Base-by-base conservation (phyloP, 2,888 invertebrate species). In the Caenorhabditis zanzibari region DNA sequence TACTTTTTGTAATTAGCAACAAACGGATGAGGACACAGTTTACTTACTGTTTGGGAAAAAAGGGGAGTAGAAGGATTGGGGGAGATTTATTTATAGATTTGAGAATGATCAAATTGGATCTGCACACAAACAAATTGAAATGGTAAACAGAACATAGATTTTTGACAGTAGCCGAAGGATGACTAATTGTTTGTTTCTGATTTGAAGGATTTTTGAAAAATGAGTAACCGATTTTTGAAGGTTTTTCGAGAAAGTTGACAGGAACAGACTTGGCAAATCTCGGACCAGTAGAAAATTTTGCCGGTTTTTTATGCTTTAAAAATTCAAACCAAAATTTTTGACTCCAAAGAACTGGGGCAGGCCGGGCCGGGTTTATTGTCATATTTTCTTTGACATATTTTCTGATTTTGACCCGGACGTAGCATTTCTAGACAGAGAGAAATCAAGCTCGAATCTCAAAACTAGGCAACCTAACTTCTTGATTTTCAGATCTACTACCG, bases 401-500 rank as follows among this genome's bases (percentile, higher is more conserved):
- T n/a, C n/a, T n/a, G n/a, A n/a, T n/a, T n/a, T n/a, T n/a, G n/a
- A n/a, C n/a, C n/a, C n/a, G n/a, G n/a, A n/a, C n/a, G n/a, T n/a
- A n/a, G n/a, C n/a, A n/a, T n/a, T n/a, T n/a, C n/a, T n/a, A n/a
- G n/a, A n/a, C n/a, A n/a, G n/a, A n/a, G n/a, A n/a, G n/a, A n/a
- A n/a, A n/a, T n/a, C n/a, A n/a, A n/a, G n/a, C n/a, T n/a, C n/a
- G n/a, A n/a, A n/a, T n/a, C n/a, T n/a, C n/a, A n/a, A n/a, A n/a
- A n/a, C n/a, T n/a, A n/a, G n/a, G n/a, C n/a, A n/a, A n/a, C n/a
- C n/a, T 44, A 44, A 16, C 44, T 14, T 44, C n/a, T n/a, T 19
- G 5, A 12, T 68, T 89, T 47, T 3, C 82, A 91, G 91, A 80
- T 84, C 24, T 92, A 92, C 85, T 92, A 91, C 84, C 84, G 86